These are phyloP conservation scores for Euplexia lucipara DNA, from an alignment of 2,888 invertebrate species.

Conservation along the genomic window DNA sequence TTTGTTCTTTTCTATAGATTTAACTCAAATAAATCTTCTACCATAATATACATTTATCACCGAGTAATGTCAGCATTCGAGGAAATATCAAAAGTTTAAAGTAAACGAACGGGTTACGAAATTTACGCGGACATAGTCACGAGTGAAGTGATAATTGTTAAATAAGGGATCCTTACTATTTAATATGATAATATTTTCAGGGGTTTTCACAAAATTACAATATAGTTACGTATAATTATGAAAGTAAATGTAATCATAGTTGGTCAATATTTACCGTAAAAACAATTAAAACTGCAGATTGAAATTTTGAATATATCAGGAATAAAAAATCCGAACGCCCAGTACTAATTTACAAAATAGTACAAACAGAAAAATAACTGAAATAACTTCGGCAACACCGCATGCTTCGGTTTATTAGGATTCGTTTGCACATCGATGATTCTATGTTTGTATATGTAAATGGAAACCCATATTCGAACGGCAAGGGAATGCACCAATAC, in stretches of 20 bases:
- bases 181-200: neutral
- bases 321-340: neutral
- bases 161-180: neutral
- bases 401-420: conserved; percentile 49
- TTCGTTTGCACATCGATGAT: conserved; percentile 44
- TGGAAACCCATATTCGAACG: conserved; percentile 36
- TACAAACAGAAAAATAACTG: conserved; percentile 44
- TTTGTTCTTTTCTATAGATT: too few relatives aligned
- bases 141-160: too few relatives aligned
- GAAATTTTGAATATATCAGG: neutral
- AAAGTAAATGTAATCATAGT: neutral
- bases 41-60: too few relatives aligned
- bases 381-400: conserved; percentile 45
- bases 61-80: too few relatives aligned
- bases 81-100: too few relatives aligned
- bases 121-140: too few relatives aligned
- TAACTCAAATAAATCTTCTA: too few relatives aligned
- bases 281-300: conserved; percentile 1
- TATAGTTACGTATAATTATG: too few relatives aligned
- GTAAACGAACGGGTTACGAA: too few relatives aligned
- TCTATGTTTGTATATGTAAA: conserved; percentile 56
- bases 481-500: conserved; percentile 16
- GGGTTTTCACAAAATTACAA: neutral
- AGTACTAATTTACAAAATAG: conserved; percentile 35
- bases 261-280: neutral